Conservation (phyloP, 1,140 invertebrate genomes). For the Zophobas atratus region DNA sequence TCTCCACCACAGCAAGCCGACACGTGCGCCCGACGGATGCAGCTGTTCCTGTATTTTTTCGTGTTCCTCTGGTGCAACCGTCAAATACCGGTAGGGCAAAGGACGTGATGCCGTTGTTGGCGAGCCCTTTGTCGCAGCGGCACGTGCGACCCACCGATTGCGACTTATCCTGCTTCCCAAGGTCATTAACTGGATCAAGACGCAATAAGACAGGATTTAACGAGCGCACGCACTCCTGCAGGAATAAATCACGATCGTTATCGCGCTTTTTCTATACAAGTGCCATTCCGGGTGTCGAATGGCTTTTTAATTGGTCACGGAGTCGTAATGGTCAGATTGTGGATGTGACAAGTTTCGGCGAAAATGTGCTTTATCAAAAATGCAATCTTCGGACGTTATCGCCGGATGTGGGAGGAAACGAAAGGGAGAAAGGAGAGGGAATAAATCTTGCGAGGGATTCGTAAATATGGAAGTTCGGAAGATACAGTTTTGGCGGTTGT, state of each 20-base stretch:
- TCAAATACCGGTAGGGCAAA: constrained; percentile 26
- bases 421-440: neutral
- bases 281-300: neutral
- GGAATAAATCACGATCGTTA: constrained; percentile 3
- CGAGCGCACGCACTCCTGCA: neutral
- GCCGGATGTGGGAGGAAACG: neutral
- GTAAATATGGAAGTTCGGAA: neutral
- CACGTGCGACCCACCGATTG: constrained; percentile 25
- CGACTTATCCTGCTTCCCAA: constrained; percentile 2
- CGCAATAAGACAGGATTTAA: constrained; percentile 27
- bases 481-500: too few species aligned
- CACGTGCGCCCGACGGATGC: constrained; percentile 33
- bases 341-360: neutral
- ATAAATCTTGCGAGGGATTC: neutral
- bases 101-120: constrained; percentile 23
- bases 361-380: neutral
- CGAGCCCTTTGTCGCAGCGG: constrained; percentile 16
- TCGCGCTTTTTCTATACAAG: neutral
- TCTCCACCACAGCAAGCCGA: constrained; percentile 17
- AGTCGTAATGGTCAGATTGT: constrained; percentile 13
- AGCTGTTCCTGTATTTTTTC: constrained; percentile 15
- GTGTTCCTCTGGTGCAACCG: constrained; percentile 14
- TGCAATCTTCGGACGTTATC: neutral
- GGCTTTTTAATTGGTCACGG: constrained; percentile 9
- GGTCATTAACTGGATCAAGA: constrained; percentile 19